phyloP scores from a whole-genome alignment of 64 coral and sea anemone genomes.

The Montipora efflorescens region DNA sequence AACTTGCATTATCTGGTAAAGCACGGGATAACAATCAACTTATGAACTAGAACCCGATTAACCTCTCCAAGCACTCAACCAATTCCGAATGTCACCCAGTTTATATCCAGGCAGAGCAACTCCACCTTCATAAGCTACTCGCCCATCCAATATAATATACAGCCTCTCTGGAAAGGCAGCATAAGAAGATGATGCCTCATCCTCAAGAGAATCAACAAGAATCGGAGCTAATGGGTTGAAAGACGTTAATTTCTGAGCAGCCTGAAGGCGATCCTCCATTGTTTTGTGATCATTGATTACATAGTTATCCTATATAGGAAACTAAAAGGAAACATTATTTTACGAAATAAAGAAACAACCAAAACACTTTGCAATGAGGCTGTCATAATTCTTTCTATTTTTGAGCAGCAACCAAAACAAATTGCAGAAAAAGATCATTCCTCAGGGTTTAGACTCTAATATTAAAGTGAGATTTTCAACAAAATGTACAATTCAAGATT shows the following conservation, averaged over 20 bases:
- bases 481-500: no score
- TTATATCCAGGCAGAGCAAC: slow-evolving; percentile 37
- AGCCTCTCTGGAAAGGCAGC: slow-evolving; percentile 70
- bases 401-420: no score
- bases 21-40: neutral
- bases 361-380: no score
- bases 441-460: no score
- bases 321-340: neutral
- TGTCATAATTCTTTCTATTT: no score
- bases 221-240: slow-evolving; percentile 40
- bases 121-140: slow-evolving; percentile 68
- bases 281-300: slow-evolving; percentile 30
- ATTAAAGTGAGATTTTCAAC: no score
- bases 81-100: slow-evolving; percentile 53
- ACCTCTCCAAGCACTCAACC: slow-evolving; percentile 59
- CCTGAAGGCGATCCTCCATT: slow-evolving; percentile 37
- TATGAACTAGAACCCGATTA: neutral
- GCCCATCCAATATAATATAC: slow-evolving; percentile 64
- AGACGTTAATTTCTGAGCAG: slow-evolving; percentile 54
- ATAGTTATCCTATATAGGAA: slow-evolving; percentile 14
- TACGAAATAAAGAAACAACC: no score
- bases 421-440: no score
- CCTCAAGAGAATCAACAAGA: slow-evolving; percentile 66
- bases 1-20: no score
- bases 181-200: slow-evolving; percentile 61